These are phyloP conservation scores for Parnassius glacialis DNA, from an alignment of 2,888 invertebrate genomes.

Conservation along the genomic window DNA sequence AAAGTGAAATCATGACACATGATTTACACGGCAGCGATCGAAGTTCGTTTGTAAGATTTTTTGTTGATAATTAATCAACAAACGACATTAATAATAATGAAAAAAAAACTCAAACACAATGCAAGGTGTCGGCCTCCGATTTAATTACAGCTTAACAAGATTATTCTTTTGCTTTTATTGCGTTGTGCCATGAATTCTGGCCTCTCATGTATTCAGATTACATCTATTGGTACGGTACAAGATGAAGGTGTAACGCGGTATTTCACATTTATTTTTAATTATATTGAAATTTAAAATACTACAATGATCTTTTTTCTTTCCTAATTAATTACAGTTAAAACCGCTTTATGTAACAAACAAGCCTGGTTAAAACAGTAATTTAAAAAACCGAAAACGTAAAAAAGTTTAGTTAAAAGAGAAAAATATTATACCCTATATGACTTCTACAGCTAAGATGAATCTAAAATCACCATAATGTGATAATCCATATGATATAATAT, in stretches of 20 bases:
- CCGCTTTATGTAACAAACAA: too few relatives aligned
- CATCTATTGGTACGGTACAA: constrained; percentile 28
- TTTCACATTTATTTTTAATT: too few relatives aligned
- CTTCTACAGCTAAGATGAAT: too few relatives aligned
- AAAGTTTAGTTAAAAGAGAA: too few relatives aligned
- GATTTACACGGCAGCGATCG: not conserved
- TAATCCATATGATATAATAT: too few relatives aligned
- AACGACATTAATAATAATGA: constrained; percentile 13
- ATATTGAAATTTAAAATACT: too few relatives aligned
- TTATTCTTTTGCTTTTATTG: constrained; percentile 14
- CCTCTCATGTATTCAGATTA: constrained; percentile 25
- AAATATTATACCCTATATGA: too few relatives aligned
- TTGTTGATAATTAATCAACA: constrained; percentile 1
- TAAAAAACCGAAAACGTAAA: too few relatives aligned
- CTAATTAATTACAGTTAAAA: too few relatives aligned
- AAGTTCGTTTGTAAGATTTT: not conserved
- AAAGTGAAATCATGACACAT: not conserved
- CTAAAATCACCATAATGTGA: too few relatives aligned
- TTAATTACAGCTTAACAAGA: constrained; percentile 20
- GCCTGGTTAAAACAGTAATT: too few relatives aligned
- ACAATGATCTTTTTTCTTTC: too few relatives aligned
- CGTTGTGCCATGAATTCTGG: constrained; percentile 20
- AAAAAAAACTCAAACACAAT: constrained; percentile 21
- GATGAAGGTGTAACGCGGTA: constrained; percentile 19
- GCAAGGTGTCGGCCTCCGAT: constrained; percentile 9